Base-by-base conservation (phyloP, 2,113 vertebrate species). In the Seriola aureovittata region DNA sequence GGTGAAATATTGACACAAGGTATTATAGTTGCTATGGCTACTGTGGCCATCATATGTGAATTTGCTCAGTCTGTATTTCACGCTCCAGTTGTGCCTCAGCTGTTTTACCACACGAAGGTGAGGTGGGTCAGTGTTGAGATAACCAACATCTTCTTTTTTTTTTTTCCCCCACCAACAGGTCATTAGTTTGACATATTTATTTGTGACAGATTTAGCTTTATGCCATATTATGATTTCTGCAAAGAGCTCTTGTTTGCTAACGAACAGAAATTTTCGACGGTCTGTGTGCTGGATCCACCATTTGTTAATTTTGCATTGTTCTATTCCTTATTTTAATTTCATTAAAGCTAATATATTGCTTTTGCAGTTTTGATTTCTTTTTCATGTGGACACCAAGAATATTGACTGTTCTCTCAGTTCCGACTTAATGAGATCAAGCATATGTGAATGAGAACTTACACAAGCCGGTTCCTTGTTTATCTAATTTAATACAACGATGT, bases 1-100 rank as follows among this genome's bases (percentile, higher is more conserved):
- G 58, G n/a, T 76, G 19, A 83, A 84, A 81, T 78, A 85, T 78
- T 84, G 70, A 84, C 62, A 73, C 25, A 57, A 67, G 40, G 40
- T 12, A 46, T 32, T 46, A 36, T 55, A 34, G 71, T 75, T 73
- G 25, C 59, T 13, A 65, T 73, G 57, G 23, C 21, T 44, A 76
- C 34, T 14, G 58, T 54, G 48, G 40, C 60, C 81, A 52, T 82
- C 65, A 76, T 50, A 32, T 70, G 16, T 46, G 52, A 63, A 82
- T 82, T 8, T 58, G 6, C 25, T 73, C 60, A 36, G 73, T 29
- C 36, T 4, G 50, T 52, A 77, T 80, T 78, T 84, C 59, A 78
- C 23, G 25, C 10, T n/a, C n/a, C 34, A 17, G 60, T 44, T 73
- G 63, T 60, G 9, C n/a, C 68, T 59, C 34, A 79, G 38, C 70